Evolutionary conservation across 2,888 invertebrate genomes (phyloP).

Genomic region (Xestia sexstrigata): DNA sequence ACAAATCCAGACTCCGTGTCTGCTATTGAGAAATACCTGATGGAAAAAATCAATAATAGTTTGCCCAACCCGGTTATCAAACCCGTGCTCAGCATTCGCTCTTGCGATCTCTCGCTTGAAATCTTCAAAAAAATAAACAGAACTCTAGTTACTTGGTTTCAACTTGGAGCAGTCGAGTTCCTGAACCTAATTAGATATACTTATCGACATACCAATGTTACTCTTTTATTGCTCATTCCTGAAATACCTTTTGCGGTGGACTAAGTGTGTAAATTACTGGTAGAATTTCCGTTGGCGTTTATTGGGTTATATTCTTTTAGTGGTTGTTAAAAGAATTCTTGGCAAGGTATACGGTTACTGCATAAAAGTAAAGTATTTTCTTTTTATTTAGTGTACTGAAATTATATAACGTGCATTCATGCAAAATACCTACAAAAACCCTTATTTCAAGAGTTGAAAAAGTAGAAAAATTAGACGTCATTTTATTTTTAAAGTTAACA

Average conservation of each 20-base stretch:
- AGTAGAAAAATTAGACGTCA: too few species aligned
- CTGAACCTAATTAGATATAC: slow-evolving; percentile 45
- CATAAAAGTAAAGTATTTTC: neutral
- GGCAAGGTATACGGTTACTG: neutral
- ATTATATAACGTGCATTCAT: neutral
- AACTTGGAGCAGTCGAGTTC: neutral
- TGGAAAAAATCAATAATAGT: too few species aligned
- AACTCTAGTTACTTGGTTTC: neutral
- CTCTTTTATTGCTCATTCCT: slow-evolving; percentile 54
- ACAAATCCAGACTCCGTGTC: too few species aligned
- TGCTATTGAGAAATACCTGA: too few species aligned
- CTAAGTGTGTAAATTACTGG: slow-evolving; percentile 39
- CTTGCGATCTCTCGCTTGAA: too few species aligned
- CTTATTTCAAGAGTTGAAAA: neutral
- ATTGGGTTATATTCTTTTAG: slow-evolving; percentile 35
- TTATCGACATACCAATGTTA: slow-evolving; percentile 28
- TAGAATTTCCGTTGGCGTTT: slow-evolving; percentile 42
- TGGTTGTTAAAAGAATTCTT: slow-evolving; percentile 24
- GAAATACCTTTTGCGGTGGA: slow-evolving; percentile 44
- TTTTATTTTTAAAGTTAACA: neutral
- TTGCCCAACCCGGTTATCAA: too few species aligned
- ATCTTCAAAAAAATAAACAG: too few species aligned
- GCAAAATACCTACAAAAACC: neutral
- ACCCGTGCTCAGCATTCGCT: too few species aligned
- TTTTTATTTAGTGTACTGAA: neutral